A percentile compares a stretch with the other conserved stretches of the same genome.
These are phyloP conservation scores for Neotragus pygmaeus DNA, from an alignment of 2,113 vertebrate species.

Conservation along the genomic window DNA sequence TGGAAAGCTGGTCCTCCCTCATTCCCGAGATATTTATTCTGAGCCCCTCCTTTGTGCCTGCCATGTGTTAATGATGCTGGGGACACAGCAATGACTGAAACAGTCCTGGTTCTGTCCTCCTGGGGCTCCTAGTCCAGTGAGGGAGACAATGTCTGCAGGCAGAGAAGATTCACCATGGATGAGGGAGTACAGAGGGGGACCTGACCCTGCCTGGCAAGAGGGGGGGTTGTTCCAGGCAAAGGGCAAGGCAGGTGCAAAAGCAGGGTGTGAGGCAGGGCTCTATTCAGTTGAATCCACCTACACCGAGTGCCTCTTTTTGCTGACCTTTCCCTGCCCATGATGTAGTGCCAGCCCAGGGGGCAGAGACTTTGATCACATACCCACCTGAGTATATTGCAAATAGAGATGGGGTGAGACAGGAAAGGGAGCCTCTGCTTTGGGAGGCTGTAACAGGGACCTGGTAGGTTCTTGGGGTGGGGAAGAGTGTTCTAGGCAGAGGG, in stretches of 20 bases:
- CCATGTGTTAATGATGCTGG: neutral
- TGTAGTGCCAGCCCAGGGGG: neutral
- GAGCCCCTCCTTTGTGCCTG: neutral
- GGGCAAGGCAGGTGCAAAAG: neutral
- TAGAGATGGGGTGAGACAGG: neutral
- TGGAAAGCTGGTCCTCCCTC: neutral
- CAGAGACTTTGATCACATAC: neutral
- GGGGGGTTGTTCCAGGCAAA: neutral
- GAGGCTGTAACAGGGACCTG: neutral
- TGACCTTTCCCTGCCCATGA: neutral
- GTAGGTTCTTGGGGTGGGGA: neutral
- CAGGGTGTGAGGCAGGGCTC: neutral
- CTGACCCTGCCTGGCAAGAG: too few relatives aligned
- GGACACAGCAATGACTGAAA: neutral
- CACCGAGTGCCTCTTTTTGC: neutral
- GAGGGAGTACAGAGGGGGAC: too few relatives aligned
- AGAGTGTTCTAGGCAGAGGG: neutral
- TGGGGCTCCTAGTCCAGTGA: neutral
- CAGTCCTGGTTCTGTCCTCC: neutral
- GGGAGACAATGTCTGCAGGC: neutral
- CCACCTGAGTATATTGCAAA: rapidly evolving
- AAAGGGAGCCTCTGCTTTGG: neutral
- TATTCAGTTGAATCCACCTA: neutral
- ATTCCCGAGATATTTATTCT: neutral
- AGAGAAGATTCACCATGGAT: too few relatives aligned